These are phyloP conservation scores for Todiramphus saurophagus DNA, from an alignment of 2,113 vertebrate genomes.

Conservation along the genomic window DNA sequence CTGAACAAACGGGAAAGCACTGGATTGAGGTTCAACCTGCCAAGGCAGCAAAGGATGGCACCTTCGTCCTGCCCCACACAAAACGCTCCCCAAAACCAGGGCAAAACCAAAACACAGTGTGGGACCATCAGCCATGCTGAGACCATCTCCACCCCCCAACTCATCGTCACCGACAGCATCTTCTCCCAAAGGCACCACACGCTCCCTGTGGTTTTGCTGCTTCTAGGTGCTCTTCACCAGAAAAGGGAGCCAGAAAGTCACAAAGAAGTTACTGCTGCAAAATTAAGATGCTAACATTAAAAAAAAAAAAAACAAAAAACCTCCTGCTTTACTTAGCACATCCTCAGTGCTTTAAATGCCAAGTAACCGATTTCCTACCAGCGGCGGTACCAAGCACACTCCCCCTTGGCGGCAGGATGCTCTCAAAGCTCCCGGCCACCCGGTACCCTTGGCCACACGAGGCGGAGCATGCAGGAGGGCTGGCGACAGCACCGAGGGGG, in stretches of 20 bases:
- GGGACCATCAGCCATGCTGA: background rate
- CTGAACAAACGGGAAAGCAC: background rate
- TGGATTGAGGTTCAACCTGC: accelerated
- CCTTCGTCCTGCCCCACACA: accelerated
- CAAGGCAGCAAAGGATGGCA: background rate
- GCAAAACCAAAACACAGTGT: accelerated
- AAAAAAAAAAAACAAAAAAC: background rate
- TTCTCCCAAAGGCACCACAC: background rate
- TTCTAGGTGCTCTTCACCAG: background rate
- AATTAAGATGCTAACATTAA: background rate
- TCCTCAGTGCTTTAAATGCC: background rate
- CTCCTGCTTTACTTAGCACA: background rate
- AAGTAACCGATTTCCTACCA: accelerated
- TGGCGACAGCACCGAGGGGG: background rate
- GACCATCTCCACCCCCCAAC: background rate
- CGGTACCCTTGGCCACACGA: accelerated
- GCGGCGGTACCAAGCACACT: accelerated
- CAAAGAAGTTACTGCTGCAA: background rate
- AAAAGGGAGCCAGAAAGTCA: background rate
- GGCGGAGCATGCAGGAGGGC: accelerated
- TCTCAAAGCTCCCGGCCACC: accelerated
- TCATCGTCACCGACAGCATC: background rate
- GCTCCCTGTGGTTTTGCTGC: background rate
- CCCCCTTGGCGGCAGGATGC: accelerated
- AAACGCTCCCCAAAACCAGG: background rate